Evolutionary conservation across 2,113 vertebrate species (phyloP).

Genomic region (Corythornis cristatus): DNA sequence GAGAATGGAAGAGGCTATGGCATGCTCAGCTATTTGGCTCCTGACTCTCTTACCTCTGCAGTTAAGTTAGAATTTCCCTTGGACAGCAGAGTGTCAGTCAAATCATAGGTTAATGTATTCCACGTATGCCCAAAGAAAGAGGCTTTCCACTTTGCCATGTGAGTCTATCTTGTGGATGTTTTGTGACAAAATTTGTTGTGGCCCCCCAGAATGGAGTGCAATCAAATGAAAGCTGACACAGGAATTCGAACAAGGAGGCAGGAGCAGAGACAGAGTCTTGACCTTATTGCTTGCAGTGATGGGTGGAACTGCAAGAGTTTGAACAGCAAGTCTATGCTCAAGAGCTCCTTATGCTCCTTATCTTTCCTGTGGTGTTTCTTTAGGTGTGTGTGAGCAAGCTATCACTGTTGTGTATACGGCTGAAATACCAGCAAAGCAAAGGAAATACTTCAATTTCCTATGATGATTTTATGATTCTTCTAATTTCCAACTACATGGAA

Average conservation of each 20-base stretch:
- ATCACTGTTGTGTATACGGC: neutral
- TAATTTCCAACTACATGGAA: neutral
- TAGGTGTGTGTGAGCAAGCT: neutral
- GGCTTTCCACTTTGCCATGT: neutral
- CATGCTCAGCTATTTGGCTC: neutral
- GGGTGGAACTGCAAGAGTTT: neutral
- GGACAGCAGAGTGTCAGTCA: neutral
- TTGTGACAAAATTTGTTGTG: neutral
- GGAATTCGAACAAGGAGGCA: neutral
- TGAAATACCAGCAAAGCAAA: neutral
- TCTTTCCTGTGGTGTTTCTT: neutral
- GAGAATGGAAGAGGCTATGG: neutral
- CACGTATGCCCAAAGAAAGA: neutral
- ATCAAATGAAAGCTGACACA: neutral
- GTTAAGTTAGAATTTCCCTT: neutral
- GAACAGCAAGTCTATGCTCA: neutral
- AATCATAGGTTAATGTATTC: neutral
- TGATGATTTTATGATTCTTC: neutral
- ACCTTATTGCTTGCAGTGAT: neutral
- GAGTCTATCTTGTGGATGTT: neutral
- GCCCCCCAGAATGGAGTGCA: neutral
- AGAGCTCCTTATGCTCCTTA: neutral
- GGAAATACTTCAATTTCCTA: neutral
- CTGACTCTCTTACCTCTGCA: neutral
- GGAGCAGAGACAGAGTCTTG: neutral